phyloP scores from a whole-genome alignment of 2,888 invertebrate species.

The Agapetus fuscipes region DNA sequence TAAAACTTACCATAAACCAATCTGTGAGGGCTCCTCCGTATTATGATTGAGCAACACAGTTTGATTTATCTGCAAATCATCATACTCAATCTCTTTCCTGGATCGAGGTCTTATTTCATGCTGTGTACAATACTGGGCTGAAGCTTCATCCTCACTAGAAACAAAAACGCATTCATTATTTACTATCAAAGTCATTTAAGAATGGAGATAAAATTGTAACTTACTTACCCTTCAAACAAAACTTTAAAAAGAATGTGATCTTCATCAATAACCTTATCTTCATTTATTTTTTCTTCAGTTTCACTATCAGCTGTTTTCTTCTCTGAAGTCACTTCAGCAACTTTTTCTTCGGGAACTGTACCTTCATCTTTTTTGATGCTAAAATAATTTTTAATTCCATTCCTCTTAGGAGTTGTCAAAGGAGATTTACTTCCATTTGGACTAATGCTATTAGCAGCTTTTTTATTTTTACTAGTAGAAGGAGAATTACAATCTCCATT shows the following conservation, averaged over 20 bases:
- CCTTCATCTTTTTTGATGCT: slow-evolving; percentile 5
- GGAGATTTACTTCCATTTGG: slow-evolving; percentile 9
- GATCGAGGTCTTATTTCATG: slow-evolving; percentile 61
- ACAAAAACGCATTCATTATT: slow-evolving; percentile 11
- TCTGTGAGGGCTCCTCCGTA: slow-evolving; percentile 52
- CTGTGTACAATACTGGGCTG: slow-evolving; percentile 31
- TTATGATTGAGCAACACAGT: slow-evolving; percentile 68
- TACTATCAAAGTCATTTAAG: not conserved
- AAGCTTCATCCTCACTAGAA: slow-evolving; percentile 25
- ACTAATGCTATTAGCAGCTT: slow-evolving; percentile 1
- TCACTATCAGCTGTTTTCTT: not conserved
- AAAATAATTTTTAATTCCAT: slow-evolving; percentile 19
- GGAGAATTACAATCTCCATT: slow-evolving; percentile 1
- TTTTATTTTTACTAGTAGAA: not conserved
- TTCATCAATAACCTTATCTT: slow-evolving; percentile 21
- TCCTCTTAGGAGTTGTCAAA: slow-evolving; percentile 10
- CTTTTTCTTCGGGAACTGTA: slow-evolving; percentile 4
- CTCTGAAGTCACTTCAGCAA: slow-evolving; percentile 1
- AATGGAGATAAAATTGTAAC: slow-evolving; percentile 14
- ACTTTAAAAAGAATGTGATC: slow-evolving; percentile 39
- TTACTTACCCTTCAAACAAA: slow-evolving; percentile 31
- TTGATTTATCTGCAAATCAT: slow-evolving; percentile 48
- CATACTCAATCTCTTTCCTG: slow-evolving; percentile 38
- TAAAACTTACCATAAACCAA: slow-evolving; percentile 67
- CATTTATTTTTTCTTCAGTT: slow-evolving; percentile 21